These are phyloP conservation scores for Eurytoma californica DNA, from an alignment of 2,888 invertebrate genomes.

Conservation along the genomic window DNA sequence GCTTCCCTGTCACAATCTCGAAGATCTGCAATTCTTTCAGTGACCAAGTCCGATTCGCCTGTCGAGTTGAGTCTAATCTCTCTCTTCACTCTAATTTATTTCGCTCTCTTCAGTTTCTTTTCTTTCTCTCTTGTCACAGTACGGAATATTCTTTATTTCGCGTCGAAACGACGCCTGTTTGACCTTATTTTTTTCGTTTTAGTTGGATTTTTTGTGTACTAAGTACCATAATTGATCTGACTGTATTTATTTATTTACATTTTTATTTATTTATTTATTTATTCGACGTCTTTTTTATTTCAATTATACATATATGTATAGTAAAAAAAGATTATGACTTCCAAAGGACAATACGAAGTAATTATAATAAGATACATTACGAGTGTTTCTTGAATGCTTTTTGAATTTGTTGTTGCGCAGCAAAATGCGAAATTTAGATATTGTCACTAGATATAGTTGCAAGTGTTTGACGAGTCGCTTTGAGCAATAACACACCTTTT, in stretches of 20 bases:
- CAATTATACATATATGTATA: slow-evolving; percentile 8
- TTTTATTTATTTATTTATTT: slow-evolving; percentile 26
- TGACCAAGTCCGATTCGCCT: slow-evolving; percentile 49
- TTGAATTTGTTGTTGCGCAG: slow-evolving; percentile 24
- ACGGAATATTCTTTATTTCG: too few relatives aligned
- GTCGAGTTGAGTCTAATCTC: slow-evolving; percentile 46
- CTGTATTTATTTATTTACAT: slow-evolving; percentile 8
- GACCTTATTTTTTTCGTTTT: slow-evolving; percentile 1
- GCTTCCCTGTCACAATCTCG: slow-evolving; percentile 57
- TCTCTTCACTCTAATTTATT: slow-evolving; percentile 33
- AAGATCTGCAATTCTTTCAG: slow-evolving; percentile 57
- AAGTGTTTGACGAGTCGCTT: slow-evolving; percentile 43
- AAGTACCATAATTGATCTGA: slow-evolving; percentile 4
- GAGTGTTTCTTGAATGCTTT: slow-evolving; percentile 15
- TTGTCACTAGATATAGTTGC: slow-evolving; percentile 5
- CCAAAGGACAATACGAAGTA: slow-evolving; percentile 15
- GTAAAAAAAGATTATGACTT: not conserved
- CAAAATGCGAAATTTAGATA: not conserved
- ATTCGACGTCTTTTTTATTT: not conserved
- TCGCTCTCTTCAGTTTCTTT: not conserved
- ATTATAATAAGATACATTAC: not conserved
- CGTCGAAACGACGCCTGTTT: too few relatives aligned
- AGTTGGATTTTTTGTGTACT: slow-evolving; percentile 2
- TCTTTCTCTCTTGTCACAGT: not conserved
- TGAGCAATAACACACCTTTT: slow-evolving; percentile 41